These are phyloP conservation scores for Calephelis virginiensis DNA, from an alignment of 1,140 invertebrate genomes.

Conservation along the genomic window DNA sequence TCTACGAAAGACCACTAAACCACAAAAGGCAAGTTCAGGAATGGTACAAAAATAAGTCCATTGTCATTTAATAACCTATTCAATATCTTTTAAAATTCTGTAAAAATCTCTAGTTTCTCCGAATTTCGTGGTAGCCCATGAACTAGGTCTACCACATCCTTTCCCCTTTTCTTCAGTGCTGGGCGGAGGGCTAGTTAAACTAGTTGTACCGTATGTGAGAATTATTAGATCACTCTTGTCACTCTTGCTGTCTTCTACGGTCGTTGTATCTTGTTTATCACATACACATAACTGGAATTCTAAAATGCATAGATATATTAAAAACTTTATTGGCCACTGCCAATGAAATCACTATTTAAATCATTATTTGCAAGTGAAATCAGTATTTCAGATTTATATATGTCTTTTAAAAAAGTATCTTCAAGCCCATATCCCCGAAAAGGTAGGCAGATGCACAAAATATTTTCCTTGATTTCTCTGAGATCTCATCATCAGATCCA, in stretches of 20 bases:
- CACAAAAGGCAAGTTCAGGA: no score
- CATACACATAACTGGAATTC: background rate
- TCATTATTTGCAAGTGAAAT: no score
- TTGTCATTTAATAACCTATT: background rate
- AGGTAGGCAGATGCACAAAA: no score
- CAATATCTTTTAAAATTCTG: slow-evolving; percentile 34
- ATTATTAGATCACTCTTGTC: background rate
- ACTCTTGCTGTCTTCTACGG: background rate
- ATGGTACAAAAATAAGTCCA: no score
- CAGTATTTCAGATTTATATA: no score
- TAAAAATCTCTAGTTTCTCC: slow-evolving; percentile 49
- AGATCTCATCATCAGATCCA: no score
- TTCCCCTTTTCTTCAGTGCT: background rate
- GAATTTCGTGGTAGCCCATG: slow-evolving; percentile 37
- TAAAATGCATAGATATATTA: background rate
- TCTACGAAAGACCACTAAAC: no score
- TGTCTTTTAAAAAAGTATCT: no score
- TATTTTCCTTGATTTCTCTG: no score
- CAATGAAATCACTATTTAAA: no score
- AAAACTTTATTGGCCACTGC: no score
- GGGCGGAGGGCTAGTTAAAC: background rate
- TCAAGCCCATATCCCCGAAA: no score
- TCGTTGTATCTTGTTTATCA: background rate
- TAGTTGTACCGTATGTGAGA: background rate
- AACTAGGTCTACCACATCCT: slow-evolving; percentile 8